Evolutionary conservation across 2,113 vertebrate species (phyloP).

Genomic region (Sinocyclocheilus anshuiensis): DNA sequence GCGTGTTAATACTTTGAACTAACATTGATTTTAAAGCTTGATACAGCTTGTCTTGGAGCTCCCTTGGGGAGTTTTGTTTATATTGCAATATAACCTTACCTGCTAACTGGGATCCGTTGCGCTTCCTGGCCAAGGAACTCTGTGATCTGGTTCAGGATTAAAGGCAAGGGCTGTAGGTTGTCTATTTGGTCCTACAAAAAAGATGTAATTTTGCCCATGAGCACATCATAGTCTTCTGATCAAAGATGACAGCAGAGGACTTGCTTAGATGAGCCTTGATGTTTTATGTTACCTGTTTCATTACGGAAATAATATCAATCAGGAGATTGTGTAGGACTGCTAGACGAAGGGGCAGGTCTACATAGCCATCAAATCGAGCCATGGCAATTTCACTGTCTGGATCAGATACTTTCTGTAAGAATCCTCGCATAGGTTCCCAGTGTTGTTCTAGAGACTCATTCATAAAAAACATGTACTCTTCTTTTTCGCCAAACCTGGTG

Average conservation of each 20-base stretch:
- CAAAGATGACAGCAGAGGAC: no score
- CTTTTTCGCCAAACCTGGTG: conserved; percentile 92
- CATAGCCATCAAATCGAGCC: conserved; percentile 82
- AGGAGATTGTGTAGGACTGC: conserved; percentile 90
- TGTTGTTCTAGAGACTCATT: conserved; percentile 87
- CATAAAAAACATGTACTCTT: conserved; percentile 97
- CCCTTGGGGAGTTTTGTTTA: background rate
- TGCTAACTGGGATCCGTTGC: conserved; percentile 66
- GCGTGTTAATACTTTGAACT: background rate
- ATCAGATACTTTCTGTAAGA: conserved; percentile 82
- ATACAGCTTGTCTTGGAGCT: background rate
- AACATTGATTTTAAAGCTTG: background rate
- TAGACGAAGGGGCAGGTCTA: conserved; percentile 88
- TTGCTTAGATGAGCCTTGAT: background rate
- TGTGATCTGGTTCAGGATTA: conserved; percentile 87
- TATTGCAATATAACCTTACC: conserved; percentile 48
- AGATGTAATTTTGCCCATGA: background rate
- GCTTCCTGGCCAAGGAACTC: conserved; percentile 69
- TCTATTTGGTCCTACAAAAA: conserved; percentile 78
- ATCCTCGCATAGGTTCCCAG: conserved; percentile 81
- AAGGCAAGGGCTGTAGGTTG: conserved; percentile 85
- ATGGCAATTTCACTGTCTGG: conserved; percentile 73
- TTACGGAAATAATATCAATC: conserved; percentile 83
- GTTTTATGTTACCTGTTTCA: conserved; percentile 78
- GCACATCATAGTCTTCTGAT: background rate